Percentiles rank a stretch among this genome's conserved stretches.
phyloP scores from a whole-genome alignment of 2,113 vertebrate genomes.

The Lagopus muta region DNA sequence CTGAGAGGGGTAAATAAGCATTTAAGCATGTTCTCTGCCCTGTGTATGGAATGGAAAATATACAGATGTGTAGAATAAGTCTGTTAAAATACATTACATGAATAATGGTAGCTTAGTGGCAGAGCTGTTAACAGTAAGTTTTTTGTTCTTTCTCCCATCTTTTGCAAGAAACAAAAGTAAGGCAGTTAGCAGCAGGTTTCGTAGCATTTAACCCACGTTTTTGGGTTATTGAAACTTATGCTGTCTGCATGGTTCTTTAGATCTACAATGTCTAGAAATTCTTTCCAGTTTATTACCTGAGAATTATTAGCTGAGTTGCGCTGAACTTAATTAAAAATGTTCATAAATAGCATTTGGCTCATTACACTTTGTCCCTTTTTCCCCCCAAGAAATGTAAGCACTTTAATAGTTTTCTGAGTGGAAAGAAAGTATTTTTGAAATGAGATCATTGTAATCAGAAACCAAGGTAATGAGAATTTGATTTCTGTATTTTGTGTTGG shows the following conservation, averaged over 20 bases:
- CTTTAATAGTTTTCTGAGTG: constrained; percentile 57
- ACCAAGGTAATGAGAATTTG: constrained; percentile 59
- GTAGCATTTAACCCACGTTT: neutral
- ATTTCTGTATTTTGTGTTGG: neutral
- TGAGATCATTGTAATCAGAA: constrained; percentile 56
- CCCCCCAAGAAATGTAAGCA: constrained; percentile 62
- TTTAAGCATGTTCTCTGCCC: neutral
- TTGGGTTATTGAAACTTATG: constrained; percentile 21
- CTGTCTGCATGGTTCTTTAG: constrained; percentile 27
- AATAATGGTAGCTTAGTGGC: neutral
- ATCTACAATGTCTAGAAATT: constrained; percentile 54
- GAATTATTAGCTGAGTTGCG: constrained; percentile 57
- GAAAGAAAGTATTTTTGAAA: constrained; percentile 59
- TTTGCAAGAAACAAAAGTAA: constrained; percentile 22
- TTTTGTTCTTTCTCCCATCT: neutral
- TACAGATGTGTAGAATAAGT: neutral
- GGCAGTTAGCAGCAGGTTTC: neutral
- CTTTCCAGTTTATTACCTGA: constrained; percentile 66
- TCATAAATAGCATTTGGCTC: constrained; percentile 68
- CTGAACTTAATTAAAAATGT: constrained; percentile 67
- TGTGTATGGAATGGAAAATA: neutral
- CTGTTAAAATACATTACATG: constrained; percentile 1
- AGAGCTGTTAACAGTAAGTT: neutral
- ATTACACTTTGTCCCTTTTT: constrained; percentile 59
- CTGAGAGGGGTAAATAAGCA: neutral